Percentiles rank a stretch among this genome's conserved stretches.
Conservation (phyloP, 2,113 vertebrate genomes). For the Laticauda laticaudata region DNA sequence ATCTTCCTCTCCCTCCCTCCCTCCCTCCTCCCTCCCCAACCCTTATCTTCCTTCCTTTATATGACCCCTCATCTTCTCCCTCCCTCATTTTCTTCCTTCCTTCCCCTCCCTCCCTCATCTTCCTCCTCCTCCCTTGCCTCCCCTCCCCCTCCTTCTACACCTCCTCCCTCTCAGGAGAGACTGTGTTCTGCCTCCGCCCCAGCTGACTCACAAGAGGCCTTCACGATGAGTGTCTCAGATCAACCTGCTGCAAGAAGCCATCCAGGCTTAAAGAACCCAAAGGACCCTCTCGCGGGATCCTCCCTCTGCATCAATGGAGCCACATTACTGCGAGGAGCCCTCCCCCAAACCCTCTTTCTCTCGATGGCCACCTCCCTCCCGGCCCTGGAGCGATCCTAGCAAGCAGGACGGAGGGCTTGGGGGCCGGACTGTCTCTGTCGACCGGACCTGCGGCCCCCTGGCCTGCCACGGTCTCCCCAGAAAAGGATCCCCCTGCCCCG, state of each 20-base stretch:
- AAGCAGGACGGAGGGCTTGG: slow-evolving; percentile 58
- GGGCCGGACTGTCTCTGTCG: slow-evolving; percentile 55
- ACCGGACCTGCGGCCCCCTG: background rate
- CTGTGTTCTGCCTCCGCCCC: slow-evolving; percentile 76
- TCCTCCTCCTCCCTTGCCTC: background rate
- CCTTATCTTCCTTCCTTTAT: too few species aligned
- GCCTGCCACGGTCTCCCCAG: slow-evolving; percentile 62
- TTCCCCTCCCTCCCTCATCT: too few species aligned
- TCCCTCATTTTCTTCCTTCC: too few species aligned
- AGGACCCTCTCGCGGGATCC: slow-evolving; percentile 72
- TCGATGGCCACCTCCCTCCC: slow-evolving; percentile 64
- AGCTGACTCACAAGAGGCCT: slow-evolving; percentile 79
- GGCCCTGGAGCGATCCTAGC: slow-evolving; percentile 67
- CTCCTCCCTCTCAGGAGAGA: slow-evolving; percentile 55
- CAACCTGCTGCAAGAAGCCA: slow-evolving; percentile 63
- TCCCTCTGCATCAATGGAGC: slow-evolving; percentile 86
- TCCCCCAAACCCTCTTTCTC: slow-evolving; percentile 60
- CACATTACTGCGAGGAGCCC: slow-evolving; percentile 75
- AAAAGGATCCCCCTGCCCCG: slow-evolving; percentile 65
- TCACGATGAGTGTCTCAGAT: slow-evolving; percentile 80
- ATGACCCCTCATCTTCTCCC: too few species aligned
- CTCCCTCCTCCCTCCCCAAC: too few species aligned
- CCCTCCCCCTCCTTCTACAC: background rate
- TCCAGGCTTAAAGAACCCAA: slow-evolving; percentile 75
- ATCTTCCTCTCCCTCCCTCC: too few species aligned